A percentile compares a stretch with the other conserved stretches of the same genome.
Evolutionary conservation across 1,140 invertebrate species (phyloP).

Genomic region (Drosophila serrata): DNA sequence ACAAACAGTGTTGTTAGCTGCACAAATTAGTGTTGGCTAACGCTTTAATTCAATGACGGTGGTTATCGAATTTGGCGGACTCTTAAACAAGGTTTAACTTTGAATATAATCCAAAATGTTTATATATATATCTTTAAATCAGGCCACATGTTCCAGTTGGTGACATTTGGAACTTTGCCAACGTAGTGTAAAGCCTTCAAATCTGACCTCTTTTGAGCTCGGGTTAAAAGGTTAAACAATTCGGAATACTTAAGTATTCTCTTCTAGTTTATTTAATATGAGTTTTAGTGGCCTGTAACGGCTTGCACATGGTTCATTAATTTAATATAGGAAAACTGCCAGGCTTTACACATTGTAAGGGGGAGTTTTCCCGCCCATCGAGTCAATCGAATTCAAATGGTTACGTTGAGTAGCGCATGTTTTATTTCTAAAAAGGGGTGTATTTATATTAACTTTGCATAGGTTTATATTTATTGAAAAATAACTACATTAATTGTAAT

Average conservation of each 20-base stretch:
- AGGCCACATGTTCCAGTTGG: constrained; percentile 5
- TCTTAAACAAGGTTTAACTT: neutral
- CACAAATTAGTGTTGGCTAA: neutral
- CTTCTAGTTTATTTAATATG: constrained; percentile 9
- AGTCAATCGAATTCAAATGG: neutral
- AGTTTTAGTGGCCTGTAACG: constrained; percentile 13
- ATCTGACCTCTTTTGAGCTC: neutral
- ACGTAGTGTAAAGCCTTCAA: neutral
- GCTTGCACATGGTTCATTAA: constrained; percentile 24
- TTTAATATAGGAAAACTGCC: constrained; percentile 5
- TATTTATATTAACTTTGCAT: neutral
- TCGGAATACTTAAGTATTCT: neutral
- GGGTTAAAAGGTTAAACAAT: constrained; percentile 1
- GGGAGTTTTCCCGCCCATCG: neutral
- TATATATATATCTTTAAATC: neutral
- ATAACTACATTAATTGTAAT: too few relatives aligned
- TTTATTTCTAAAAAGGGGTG: neutral
- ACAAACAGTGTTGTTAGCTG: constrained; percentile 49
- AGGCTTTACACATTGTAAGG: constrained; percentile 5
- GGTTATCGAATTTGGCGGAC: constrained; percentile 12
- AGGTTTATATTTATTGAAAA: neutral
- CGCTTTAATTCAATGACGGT: neutral
- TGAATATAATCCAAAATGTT: neutral
- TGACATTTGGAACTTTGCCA: constrained; percentile 33
- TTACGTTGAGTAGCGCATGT: neutral